Evolutionary conservation across 2,888 invertebrate species (phyloP).

Genomic region (Mesorhabditis spiculigera): DNA sequence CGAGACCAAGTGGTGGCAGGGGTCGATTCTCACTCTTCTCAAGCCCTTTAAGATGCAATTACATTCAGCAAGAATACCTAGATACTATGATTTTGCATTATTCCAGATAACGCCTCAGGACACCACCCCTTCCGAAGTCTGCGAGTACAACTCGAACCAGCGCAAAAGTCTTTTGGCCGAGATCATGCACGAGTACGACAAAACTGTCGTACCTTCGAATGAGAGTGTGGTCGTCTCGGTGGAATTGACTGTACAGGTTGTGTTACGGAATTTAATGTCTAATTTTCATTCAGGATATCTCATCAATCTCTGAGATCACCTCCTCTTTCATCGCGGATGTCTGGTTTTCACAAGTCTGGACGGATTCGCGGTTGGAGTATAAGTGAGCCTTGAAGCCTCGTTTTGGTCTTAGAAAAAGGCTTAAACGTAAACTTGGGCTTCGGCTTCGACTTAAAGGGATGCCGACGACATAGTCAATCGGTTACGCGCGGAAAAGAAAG

Average conservation of each 20-base stretch:
- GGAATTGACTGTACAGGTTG: slow-evolving; percentile 53
- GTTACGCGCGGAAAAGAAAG: too few species aligned
- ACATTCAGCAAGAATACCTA: too few species aligned
- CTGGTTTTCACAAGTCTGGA: slow-evolving; percentile 57
- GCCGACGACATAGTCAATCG: too few species aligned
- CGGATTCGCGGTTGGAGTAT: slow-evolving; percentile 51
- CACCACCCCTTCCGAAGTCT: background rate
- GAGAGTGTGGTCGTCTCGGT: slow-evolving; percentile 51
- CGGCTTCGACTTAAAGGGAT: too few species aligned
- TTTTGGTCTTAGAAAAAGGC: too few species aligned
- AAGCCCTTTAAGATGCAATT: too few species aligned
- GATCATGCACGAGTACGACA: slow-evolving; percentile 49
- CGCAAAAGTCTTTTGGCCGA: slow-evolving; percentile 45
- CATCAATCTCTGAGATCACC: slow-evolving; percentile 55
- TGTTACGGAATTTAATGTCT: slow-evolving; percentile 5
- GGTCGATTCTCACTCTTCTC: too few species aligned
- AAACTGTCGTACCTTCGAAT: slow-evolving; percentile 56
- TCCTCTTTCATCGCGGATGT: slow-evolving; percentile 56
- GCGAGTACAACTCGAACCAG: slow-evolving; percentile 38
- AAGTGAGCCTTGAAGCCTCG: slow-evolving; percentile 14
- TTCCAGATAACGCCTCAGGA: too few species aligned
- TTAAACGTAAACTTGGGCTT: too few species aligned
- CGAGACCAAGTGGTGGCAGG: too few species aligned
- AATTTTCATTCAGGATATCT: slow-evolving; percentile 44
- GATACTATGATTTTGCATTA: too few species aligned